Conservation (phyloP, 1,140 invertebrate genomes). For the Euwallacea fornicatus region DNA sequence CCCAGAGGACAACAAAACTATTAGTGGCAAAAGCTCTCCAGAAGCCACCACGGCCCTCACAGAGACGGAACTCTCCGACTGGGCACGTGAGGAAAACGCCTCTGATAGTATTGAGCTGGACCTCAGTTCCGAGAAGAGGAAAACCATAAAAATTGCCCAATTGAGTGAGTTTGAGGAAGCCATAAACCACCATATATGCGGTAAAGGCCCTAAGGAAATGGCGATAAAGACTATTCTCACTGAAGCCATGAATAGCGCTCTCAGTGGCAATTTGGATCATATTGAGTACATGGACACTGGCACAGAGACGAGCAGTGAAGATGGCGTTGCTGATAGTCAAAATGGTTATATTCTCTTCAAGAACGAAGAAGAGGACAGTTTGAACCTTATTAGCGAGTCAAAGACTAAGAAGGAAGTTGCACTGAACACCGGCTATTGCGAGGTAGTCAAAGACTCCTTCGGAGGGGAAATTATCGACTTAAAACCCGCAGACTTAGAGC, state of each 20-base stretch:
- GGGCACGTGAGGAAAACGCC: slow-evolving; percentile 76
- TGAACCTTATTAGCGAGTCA: slow-evolving; percentile 48
- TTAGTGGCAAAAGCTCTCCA: slow-evolving; percentile 58
- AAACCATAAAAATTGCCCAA: slow-evolving; percentile 45
- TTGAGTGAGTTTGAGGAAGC: slow-evolving; percentile 42
- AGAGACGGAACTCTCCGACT: slow-evolving; percentile 83
- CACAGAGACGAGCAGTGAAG: slow-evolving; percentile 64
- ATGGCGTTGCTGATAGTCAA: slow-evolving; percentile 60
- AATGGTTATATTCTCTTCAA: slow-evolving; percentile 72
- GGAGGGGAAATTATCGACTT: slow-evolving; percentile 44
- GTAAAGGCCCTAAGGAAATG: slow-evolving; percentile 45
- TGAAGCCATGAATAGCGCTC: slow-evolving; percentile 50
- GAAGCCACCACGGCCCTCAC: slow-evolving; percentile 70
- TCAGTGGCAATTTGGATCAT: slow-evolving; percentile 54
- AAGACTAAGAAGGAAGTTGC: slow-evolving; percentile 43
- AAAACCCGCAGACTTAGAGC: slow-evolving; percentile 43
- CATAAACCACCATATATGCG: slow-evolving; percentile 52
- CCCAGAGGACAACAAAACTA: slow-evolving; percentile 30
- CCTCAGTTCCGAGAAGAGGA: slow-evolving; percentile 56
- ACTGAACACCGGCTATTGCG: slow-evolving; percentile 43
- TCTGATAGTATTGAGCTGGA: slow-evolving; percentile 70
- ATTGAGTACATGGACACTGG: slow-evolving; percentile 79
- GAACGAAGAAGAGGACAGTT: slow-evolving; percentile 64
- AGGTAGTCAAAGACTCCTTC: slow-evolving; percentile 40
- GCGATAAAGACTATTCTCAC: slow-evolving; percentile 38